Percentiles rank a stretch among this genome's conserved stretches.
Conservation (phyloP, 2,888 invertebrate species). For the Chrysina gloriosa region DNA sequence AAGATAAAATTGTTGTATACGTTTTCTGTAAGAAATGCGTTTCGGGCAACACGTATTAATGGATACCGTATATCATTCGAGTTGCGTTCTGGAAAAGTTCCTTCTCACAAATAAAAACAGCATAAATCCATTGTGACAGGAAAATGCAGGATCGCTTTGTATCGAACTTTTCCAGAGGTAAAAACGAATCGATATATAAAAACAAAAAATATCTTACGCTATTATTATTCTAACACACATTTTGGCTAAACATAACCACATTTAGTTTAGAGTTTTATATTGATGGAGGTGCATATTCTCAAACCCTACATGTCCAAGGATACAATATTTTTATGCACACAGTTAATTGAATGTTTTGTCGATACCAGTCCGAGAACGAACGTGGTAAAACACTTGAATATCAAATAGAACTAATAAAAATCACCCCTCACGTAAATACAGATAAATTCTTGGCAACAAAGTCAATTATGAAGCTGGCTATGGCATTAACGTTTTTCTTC, state of each 20-base stretch:
- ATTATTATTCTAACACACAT: too few species aligned
- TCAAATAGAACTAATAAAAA: conserved; percentile 46
- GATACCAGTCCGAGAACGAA: neutral
- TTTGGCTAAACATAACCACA: too few species aligned
- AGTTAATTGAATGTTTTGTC: neutral
- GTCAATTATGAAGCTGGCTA: conserved; percentile 49
- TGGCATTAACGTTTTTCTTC: conserved; percentile 49
- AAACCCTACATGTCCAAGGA: neutral
- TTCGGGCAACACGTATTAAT: conserved; percentile 36
- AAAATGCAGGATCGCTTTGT: conserved; percentile 14
- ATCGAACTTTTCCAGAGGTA: neutral
- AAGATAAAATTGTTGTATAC: conserved; percentile 30
- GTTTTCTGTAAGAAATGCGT: conserved; percentile 23
- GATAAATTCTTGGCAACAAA: conserved; percentile 43
- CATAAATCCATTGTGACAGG: conserved; percentile 23
- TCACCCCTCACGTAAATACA: conserved; percentile 46
- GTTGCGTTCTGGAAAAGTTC: conserved; percentile 30
- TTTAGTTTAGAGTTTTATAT: too few species aligned
- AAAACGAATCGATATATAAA: conserved; percentile 16
- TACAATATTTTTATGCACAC: neutral
- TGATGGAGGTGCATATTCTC: too few species aligned
- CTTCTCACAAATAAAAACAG: conserved; percentile 23
- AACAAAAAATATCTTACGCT: too few species aligned
- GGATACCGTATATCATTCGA: conserved; percentile 30
- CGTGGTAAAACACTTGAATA: conserved; percentile 19